Evolutionary conservation across 2,797 vertebrate species (phyloP), one percentile per base, ranked within the genome.

Genomic region (Aphelocoma californica): DNA sequence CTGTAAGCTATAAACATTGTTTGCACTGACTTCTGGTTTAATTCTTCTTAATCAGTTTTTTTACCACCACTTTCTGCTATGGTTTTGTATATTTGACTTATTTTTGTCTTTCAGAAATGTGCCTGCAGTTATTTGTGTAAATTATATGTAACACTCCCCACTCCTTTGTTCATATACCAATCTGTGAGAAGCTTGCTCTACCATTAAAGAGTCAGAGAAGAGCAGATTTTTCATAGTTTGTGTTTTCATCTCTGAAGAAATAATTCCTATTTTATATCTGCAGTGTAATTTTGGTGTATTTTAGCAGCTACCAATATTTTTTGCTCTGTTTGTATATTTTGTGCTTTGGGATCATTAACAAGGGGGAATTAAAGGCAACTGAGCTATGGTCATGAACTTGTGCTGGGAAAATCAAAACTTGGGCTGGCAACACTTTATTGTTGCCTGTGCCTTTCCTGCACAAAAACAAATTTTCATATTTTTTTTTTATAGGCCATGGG

Each of bases 91-190:
- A 90, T 88, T 75, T 94, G 86, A 95, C 70, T 93, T 94, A 58
- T 56, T 96, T 95, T 96, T 95, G 73, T 90, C 90, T 95, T 95
- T 97, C 92, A 97, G 94, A 97, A 97, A 95, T 92, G 73, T 42
- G 45, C 83, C 74, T 73, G 58, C 72, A 94, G 45, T 58, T 92
- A 81, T 91, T 96, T 95, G 81, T 96, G 57, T 94, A 91, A 93
- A 93, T 90, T 80, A 38, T 32, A 53, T 83, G 26, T 62, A 82
- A 70, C 4, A 23, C 3, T 20, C 2, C 11, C 6, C 36, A 6
- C 19, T 82, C 78, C 51, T 92, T 73, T 96, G 77, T 66, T 96
- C 57, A 86, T 77, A 73, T 90, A 65, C 54, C 65, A 44, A 51
- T 79, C 54, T 77, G 5, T 73, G 53, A 54, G 65, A 69, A 57